Base-by-base conservation (phyloP, 2,888 invertebrate genomes). In the Masnerella sp. region DNA sequence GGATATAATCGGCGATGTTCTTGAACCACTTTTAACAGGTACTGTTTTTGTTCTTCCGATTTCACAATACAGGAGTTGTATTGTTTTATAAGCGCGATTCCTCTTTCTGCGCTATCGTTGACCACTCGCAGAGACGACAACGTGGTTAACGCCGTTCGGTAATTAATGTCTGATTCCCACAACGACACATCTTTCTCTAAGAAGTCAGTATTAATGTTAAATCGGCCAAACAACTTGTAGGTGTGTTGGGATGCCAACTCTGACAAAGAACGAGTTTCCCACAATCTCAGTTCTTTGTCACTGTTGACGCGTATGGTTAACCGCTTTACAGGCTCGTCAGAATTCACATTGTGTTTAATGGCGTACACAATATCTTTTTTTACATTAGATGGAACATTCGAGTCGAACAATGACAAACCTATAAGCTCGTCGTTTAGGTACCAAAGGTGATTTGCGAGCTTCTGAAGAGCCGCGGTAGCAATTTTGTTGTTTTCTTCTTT, bases 401-500 rank as follows among this genome's bases (percentile, higher is more conserved):
- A 2, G 15, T 38, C 38, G 5, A 38, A 15, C 38, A 15, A n/a
- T n/a, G 28, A 28, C n/a, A 28, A 28, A 28, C 28, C 28, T 3
- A 28, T 3, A 15, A 15, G 15, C 15, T 38, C 38, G n/a, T 15
- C 15, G 5, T 7, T 38, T 15, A 38, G 15, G 15, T 12, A 38
- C 38, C 38, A 38, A 15, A 38, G n/a, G 20, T 28, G 45, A 28
- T 45, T 45, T 14, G 12, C 45, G 4, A 45, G 25, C 20, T 45
- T 45, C 12, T 45, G 25, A 12, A 45, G 14, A 12, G 45, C 28
- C 28, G 45, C 28, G 12, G 14, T 45, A 5, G 45, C 12, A 45
- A 45, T 28, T 45, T 25, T 25, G 12, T 45, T 28, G n/a, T 45
- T 45, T 9, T 28, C 45, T 45, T 45, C 8, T 45, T 45, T 45